Evolutionary conservation across 2,113 vertebrate species (phyloP), one percentile per base, ranked within the genome.

Genomic region (Bubalus kerabau): DNA sequence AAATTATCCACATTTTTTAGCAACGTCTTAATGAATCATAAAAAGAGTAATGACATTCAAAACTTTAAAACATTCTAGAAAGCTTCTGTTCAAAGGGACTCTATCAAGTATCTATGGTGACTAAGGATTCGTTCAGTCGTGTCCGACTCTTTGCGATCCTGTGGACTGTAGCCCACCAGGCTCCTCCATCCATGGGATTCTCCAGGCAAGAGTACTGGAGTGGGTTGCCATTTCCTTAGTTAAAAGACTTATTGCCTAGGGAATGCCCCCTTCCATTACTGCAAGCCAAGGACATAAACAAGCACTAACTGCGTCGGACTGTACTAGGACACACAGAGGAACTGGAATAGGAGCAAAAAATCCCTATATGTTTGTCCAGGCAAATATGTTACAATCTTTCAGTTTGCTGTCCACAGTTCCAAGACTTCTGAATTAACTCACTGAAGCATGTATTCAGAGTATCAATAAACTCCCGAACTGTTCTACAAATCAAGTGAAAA

Each of bases 401-500:
- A 94, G 46, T 36, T 85, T 82, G 23, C 50, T 95, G 87, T 32
- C 52, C 80, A 94, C 5, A 94, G 57, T 56, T 96, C 9, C 7
- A 82, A 87, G 36, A 85, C 81, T 74, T 23, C 91, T 52, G n/a
- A 97, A 62, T 90, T 71, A 96, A 90, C 54, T 93, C 90, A 97
- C 23, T 91, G 23, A 95, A 46, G 52, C 26, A 24, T 36, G 19
- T 85, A 59, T 71, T 81, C 54, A 90, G 26, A 94, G 6, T 92
- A 89, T 81, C 30, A 91, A 62, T 83, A 91, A 94, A 92, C 76
- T 96, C 36, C 48, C 54, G 89, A 95, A 78, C 28, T 95, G 12
- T 95, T 94, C 59, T 96, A 97, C 54, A 84, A 96, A 96, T 90
- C 60, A 94, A 46, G 7, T 85, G 16, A 59, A 94, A 78, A 92